Conservation (phyloP, 2,888 invertebrate genomes). For the Lasiommata megera region DNA sequence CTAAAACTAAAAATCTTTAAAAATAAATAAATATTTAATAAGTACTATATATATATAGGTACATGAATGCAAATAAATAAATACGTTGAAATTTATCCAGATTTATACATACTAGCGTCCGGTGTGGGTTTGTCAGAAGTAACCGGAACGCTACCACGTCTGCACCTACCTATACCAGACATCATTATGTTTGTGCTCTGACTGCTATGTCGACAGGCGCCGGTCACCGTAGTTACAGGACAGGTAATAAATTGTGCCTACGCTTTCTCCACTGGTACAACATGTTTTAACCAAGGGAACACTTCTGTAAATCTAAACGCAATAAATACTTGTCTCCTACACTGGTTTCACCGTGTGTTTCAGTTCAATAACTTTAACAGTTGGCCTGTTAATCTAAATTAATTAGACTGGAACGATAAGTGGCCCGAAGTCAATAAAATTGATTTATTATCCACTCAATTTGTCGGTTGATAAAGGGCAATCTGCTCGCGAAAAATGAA, state of each 20-base stretch:
- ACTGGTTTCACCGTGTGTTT: constrained; percentile 2
- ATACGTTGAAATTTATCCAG: not conserved
- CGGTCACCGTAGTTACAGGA: constrained; percentile 34
- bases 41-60: no score
- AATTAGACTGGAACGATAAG: no score
- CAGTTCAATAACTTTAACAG: not conserved
- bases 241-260: constrained; percentile 37
- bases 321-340: constrained; percentile 23
- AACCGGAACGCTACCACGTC: not conserved
- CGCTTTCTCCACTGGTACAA: constrained; percentile 18
- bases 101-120: not conserved
- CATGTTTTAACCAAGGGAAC: constrained; percentile 21
- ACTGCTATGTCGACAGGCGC: constrained; percentile 23
- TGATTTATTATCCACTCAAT: no score
- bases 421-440: no score
- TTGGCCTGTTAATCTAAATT: not conserved
- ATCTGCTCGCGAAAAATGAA: no score
- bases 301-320: constrained; percentile 23
- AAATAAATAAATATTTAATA: no score
- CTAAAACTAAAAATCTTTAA: no score
- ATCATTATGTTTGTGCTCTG: constrained; percentile 32
- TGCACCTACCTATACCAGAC: constrained; percentile 32
- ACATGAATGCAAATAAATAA: no score
- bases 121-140: not conserved
- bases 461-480: no score